Evolutionary conservation across 2,113 vertebrate species (phyloP).

Genomic region (Podarcis cretensis): DNA sequence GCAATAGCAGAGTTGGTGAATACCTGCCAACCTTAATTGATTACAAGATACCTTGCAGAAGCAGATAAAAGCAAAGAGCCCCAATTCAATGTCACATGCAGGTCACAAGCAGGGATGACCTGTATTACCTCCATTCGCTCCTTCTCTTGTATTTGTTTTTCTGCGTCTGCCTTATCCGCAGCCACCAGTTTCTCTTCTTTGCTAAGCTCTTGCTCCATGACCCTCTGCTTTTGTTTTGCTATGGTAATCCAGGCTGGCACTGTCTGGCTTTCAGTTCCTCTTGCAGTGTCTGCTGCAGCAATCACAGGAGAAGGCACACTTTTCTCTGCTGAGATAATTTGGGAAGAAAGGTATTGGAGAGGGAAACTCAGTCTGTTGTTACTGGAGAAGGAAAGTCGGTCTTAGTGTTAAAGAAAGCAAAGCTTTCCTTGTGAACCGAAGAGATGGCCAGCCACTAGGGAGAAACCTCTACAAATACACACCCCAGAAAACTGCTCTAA

Average conservation of each 20-base stretch:
- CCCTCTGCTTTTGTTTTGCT: constrained; percentile 85
- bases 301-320: constrained; percentile 11
- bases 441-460: neutral
- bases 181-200: constrained; percentile 65
- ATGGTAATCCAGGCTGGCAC: constrained; percentile 88
- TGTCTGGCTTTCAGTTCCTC: constrained; percentile 44
- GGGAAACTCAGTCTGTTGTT: neutral
- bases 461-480: neutral
- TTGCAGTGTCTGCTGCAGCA: constrained; percentile 43
- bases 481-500: neutral
- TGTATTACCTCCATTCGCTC: constrained; percentile 71
- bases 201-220: constrained; percentile 77
- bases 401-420: neutral
- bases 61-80: neutral
- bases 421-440: neutral
- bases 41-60: neutral
- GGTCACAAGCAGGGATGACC: neutral
- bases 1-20: neutral
- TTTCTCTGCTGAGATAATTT: constrained; percentile 74
- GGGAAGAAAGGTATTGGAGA: constrained; percentile 47
- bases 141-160: constrained; percentile 63
- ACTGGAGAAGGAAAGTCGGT: neutral
- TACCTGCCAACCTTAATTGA: neutral
- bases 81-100: neutral
- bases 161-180: constrained; percentile 54